phyloP scores from a whole-genome alignment of 2,797 vertebrate genomes.

The Propithecus deckenii region DNA sequence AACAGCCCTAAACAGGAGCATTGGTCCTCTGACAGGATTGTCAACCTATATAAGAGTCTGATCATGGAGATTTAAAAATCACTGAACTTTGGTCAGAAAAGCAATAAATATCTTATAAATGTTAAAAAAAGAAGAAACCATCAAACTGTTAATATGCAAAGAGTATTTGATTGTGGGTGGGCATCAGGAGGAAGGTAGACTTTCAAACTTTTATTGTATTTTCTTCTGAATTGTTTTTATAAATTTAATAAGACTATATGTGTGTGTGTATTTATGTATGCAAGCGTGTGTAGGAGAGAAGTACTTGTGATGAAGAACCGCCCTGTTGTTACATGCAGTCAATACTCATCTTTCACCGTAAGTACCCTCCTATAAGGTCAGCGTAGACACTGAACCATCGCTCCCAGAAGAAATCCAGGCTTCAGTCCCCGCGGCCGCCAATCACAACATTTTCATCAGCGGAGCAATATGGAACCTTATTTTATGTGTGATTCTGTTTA shows the following conservation, averaged over 20 bases:
- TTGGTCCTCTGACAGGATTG: background rate
- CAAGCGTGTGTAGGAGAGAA: background rate
- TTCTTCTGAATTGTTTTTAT: constrained; percentile 3
- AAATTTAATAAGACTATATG: background rate
- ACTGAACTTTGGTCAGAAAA: background rate
- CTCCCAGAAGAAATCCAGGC: background rate
- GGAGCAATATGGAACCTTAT: background rate
- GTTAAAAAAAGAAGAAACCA: background rate
- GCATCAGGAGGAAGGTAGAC: background rate
- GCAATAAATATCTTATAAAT: background rate
- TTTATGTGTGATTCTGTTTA: background rate
- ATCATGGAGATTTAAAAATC: background rate
- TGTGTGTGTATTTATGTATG: background rate
- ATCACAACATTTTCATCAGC: background rate
- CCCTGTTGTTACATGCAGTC: background rate
- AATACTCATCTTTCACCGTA: background rate
- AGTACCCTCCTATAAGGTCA: background rate
- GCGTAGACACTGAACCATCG: fast-evolving
- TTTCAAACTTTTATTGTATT: background rate
- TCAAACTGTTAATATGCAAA: background rate
- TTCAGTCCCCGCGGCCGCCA: background rate
- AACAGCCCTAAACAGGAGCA: background rate
- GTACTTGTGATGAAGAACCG: background rate
- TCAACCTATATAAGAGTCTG: background rate
- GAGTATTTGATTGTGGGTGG: background rate